These are phyloP conservation scores for Buceros bicornis DNA, from an alignment of 2,797 vertebrate species.

Conservation along the genomic window DNA sequence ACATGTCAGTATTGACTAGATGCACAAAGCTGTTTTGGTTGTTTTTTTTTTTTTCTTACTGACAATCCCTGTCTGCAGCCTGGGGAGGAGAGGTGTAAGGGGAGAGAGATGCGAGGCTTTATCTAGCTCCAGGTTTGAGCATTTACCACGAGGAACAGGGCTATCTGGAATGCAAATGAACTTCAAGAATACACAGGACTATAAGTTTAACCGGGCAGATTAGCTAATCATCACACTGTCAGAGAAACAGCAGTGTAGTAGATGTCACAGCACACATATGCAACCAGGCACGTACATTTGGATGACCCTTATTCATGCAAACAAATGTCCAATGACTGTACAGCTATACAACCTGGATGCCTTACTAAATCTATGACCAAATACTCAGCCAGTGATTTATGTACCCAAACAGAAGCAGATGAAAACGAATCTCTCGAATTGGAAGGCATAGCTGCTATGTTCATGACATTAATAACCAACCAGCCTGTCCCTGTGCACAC, in stretches of 20 bases:
- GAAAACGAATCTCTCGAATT: background rate
- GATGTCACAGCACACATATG: background rate
- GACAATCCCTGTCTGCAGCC: background rate
- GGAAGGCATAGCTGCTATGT: background rate
- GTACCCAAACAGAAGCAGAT: background rate
- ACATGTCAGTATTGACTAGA: background rate
- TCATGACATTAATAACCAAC: background rate
- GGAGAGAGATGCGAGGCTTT: background rate
- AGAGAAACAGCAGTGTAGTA: background rate
- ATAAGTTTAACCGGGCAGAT: background rate
- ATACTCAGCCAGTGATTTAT: background rate
- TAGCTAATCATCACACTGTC: background rate
- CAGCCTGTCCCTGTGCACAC: background rate
- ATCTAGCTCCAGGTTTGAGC: background rate
- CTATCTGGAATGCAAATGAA: background rate
- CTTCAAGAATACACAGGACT: background rate
- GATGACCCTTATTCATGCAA: background rate
- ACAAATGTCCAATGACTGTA: background rate
- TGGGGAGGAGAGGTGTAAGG: rapidly evolving
- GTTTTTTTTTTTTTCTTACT: background rate
- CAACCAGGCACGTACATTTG: background rate
- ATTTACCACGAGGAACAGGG: background rate
- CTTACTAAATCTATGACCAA: background rate
- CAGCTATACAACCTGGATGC: background rate
- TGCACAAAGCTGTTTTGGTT: background rate